Conservation (phyloP, 1,140 invertebrate genomes). For the Sipha flava region DNA sequence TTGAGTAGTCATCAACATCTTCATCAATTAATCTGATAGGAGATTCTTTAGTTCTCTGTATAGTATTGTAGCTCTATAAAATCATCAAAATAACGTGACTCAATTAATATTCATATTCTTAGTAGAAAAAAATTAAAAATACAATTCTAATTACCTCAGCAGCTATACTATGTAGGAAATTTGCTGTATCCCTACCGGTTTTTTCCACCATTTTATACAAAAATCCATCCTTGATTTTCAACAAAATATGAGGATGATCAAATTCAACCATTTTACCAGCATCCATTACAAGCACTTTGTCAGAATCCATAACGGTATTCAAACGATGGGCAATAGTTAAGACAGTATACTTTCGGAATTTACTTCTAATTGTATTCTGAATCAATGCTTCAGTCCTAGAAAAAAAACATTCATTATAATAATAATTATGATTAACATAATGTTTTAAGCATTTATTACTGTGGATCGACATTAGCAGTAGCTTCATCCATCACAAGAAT, state of each 20-base stretch:
- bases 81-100: no score
- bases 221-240: slow-evolving; percentile 45
- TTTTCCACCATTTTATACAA: slow-evolving; percentile 47
- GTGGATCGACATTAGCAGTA: slow-evolving; percentile 62
- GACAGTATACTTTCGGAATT: slow-evolving; percentile 65
- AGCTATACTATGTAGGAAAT: slow-evolving; percentile 35
- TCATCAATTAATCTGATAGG: no score
- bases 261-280: slow-evolving; percentile 49
- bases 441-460: slow-evolving; percentile 48
- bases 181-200: slow-evolving; percentile 43
- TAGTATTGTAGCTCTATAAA: no score
- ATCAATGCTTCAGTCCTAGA: slow-evolving; percentile 60
- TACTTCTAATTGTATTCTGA: slow-evolving; percentile 57
- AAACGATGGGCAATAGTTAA: slow-evolving; percentile 65
- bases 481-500: slow-evolving; percentile 62
- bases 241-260: slow-evolving; percentile 51
- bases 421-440: not conserved
- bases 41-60: no score
- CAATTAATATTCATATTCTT: no score
- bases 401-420: slow-evolving; percentile 18
- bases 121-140: no score
- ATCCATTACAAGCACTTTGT: slow-evolving; percentile 65
- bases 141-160: slow-evolving; percentile 17
- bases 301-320: slow-evolving; percentile 74
- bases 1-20: no score